phyloP scores from a whole-genome alignment of 2,888 invertebrate genomes.

The Tachystola acroxantha region DNA sequence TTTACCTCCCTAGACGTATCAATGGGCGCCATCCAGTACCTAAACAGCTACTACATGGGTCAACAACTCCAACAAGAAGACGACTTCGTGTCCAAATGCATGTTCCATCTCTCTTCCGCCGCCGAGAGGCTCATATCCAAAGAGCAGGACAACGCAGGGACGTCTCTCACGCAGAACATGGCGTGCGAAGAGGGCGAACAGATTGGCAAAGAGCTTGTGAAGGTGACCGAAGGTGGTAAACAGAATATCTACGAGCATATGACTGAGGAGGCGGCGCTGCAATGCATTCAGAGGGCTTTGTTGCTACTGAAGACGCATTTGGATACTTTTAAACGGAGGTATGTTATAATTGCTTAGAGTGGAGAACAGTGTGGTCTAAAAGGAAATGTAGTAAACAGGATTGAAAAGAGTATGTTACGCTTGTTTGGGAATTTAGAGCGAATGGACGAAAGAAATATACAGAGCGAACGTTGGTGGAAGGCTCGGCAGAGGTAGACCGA shows the following conservation, averaged over 20 bases:
- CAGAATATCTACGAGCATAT: conserved; percentile 69
- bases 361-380: no score
- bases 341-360: no score
- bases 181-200: conserved; percentile 35
- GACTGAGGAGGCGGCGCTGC: conserved; percentile 87
- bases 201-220: conserved; percentile 27
- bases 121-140: conserved; percentile 82
- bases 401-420: no score
- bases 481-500: no score
- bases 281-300: conserved; percentile 94
- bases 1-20: conserved; percentile 87
- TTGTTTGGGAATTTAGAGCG: no score
- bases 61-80: conserved; percentile 93
- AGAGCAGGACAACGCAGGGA: conserved; percentile 42
- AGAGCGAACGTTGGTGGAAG: no score
- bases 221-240: conserved; percentile 52
- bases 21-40: conserved; percentile 95
- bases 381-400: no score
- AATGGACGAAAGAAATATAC: no score
- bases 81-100: conserved; percentile 95
- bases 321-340: conserved; percentile 92
- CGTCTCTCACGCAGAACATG: conserved; percentile 22
- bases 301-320: conserved; percentile 93
- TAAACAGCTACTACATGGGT: conserved; percentile 96
- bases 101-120: conserved; percentile 92